These are phyloP conservation scores for Lumbricus terrestris DNA, from an alignment of 2,888 invertebrate genomes.

Conservation along the genomic window DNA sequence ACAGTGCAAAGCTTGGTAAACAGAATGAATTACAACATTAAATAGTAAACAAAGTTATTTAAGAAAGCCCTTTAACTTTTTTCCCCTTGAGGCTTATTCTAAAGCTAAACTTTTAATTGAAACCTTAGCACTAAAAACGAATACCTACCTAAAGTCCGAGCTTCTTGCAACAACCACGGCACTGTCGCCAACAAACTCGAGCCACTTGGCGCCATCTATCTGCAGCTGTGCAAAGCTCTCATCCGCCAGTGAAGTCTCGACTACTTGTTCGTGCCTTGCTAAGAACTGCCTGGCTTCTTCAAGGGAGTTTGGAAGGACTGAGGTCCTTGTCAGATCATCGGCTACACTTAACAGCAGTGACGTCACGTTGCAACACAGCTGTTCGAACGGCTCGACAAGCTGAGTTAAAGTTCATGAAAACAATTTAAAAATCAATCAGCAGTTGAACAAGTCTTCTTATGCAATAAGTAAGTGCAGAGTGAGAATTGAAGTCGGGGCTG, in stretches of 20 bases:
- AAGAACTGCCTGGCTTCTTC: neutral
- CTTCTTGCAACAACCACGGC: neutral
- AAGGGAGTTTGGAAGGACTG: neutral
- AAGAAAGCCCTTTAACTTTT: neutral
- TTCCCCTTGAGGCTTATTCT: neutral
- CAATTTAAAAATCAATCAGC: too few relatives aligned
- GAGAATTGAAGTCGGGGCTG: too few relatives aligned
- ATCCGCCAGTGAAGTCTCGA: neutral
- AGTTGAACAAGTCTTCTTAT: too few relatives aligned
- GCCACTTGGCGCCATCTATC: neutral
- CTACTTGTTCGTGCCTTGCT: neutral
- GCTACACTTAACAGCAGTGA: neutral
- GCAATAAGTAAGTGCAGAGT: too few relatives aligned
- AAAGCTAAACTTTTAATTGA: neutral
- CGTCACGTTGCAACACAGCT: neutral
- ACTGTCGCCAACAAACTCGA: neutral
- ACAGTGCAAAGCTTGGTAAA: too few relatives aligned
- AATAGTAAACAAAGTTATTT: too few relatives aligned
- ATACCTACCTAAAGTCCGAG: neutral
- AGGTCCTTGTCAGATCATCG: neutral
- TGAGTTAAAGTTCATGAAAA: neutral
- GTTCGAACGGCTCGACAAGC: neutral
- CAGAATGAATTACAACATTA: too few relatives aligned
- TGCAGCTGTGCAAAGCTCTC: neutral
- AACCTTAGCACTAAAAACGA: neutral